Evolutionary conservation across 2,888 invertebrate genomes (phyloP).

Genomic region (Acleris sparsana): DNA sequence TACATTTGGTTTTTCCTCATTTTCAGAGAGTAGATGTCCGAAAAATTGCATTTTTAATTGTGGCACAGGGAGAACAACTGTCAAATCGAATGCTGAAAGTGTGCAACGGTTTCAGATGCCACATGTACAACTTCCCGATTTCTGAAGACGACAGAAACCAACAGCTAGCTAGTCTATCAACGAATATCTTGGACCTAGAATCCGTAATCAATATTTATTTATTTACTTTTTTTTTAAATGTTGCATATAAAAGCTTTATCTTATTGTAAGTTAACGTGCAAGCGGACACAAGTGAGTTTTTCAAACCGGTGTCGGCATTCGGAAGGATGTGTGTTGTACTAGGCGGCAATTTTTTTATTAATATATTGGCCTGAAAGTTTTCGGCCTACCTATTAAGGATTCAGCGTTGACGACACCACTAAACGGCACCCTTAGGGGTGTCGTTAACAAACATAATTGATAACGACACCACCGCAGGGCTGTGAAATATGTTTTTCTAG

Average conservation of each 20-base stretch:
- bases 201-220: slow-evolving; percentile 74
- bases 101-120: slow-evolving; percentile 94
- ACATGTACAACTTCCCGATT: slow-evolving; percentile 93
- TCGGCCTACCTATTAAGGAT: too few relatives aligned
- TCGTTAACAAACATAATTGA: too few relatives aligned
- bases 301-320: too few relatives aligned
- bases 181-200: slow-evolving; percentile 90
- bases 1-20: not conserved
- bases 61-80: slow-evolving; percentile 94
- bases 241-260: not conserved
- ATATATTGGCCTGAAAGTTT: too few relatives aligned
- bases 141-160: slow-evolving; percentile 89
- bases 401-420: too few relatives aligned
- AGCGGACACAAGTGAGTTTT: too few relatives aligned
- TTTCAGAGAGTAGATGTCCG: slow-evolving; percentile 89
- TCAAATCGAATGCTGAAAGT: slow-evolving; percentile 92
- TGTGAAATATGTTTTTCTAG: too few relatives aligned
- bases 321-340: too few relatives aligned
- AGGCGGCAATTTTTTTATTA: too few relatives aligned
- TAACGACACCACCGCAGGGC: too few relatives aligned
- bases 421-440: too few relatives aligned
- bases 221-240: not conserved
- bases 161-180: slow-evolving; percentile 89
- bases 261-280: too few relatives aligned
- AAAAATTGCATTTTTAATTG: slow-evolving; percentile 93